These are phyloP conservation scores for Oedothorax gibbosus DNA, from an alignment of 1,140 invertebrate species.

Conservation along the genomic window DNA sequence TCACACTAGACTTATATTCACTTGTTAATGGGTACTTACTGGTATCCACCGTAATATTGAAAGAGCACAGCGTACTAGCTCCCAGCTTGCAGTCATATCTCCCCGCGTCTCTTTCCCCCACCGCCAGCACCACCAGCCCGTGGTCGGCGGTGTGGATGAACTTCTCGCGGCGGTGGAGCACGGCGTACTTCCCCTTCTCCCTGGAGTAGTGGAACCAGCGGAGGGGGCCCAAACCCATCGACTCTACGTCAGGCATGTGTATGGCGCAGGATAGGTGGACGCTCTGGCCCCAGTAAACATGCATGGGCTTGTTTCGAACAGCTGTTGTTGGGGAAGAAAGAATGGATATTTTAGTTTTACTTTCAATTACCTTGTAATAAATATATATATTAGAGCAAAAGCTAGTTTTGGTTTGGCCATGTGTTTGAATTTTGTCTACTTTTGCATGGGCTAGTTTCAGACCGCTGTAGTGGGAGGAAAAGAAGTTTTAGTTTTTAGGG, in stretches of 20 bases:
- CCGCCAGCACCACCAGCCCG: conserved; percentile 88
- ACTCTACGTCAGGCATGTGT: conserved; percentile 77
- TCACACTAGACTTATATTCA: neutral
- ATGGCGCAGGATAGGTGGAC: conserved; percentile 93
- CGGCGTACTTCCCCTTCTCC: conserved; percentile 77
- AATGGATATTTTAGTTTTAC: no score
- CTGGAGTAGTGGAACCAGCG: conserved; percentile 83
- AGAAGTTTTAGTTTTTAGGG: no score
- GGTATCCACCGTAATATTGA: conserved; percentile 92
- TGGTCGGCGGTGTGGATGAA: conserved; percentile 93
- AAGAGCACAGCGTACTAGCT: conserved; percentile 85
- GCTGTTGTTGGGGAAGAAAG: neutral
- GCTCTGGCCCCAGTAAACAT: conserved; percentile 91
- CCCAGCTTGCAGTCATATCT: conserved; percentile 90
- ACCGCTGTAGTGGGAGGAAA: conserved; percentile 64
- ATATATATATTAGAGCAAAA: no score
- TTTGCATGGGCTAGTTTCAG: conserved; percentile 83
- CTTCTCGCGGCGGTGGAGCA: conserved; percentile 79
- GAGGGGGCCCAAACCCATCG: conserved; percentile 44
- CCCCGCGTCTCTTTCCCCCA: conserved; percentile 88
- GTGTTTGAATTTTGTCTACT: no score
- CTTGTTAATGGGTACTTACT: conserved; percentile 58
- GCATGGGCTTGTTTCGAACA: conserved; percentile 83
- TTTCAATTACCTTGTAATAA: no score
- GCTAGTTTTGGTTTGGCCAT: no score